A percentile compares a stretch with the other conserved stretches of the same genome.
These are phyloP conservation scores for Mesorhabditis spiculigera DNA, from an alignment of 2,888 invertebrate genomes.

Conservation along the genomic window DNA sequence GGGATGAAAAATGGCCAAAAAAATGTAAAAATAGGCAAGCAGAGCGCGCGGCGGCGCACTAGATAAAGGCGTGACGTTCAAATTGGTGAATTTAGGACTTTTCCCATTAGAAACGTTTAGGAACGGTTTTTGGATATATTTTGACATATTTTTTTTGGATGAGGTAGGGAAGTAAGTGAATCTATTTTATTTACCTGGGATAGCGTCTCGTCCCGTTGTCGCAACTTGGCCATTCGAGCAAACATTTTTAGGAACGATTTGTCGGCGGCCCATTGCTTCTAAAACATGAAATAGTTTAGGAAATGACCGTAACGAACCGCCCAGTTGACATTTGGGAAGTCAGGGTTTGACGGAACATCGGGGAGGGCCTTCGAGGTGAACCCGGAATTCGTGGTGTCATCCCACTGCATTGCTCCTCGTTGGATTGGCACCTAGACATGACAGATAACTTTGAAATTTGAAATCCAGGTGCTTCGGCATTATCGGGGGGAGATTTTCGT, in stretches of 20 bases:
- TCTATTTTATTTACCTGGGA: slow-evolving; percentile 16
- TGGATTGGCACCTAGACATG: slow-evolving; percentile 28
- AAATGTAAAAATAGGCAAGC: too few relatives aligned
- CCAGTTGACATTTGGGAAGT: slow-evolving; percentile 46
- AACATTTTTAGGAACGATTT: slow-evolving; percentile 44
- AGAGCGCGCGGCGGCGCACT: too few relatives aligned
- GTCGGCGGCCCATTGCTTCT: slow-evolving; percentile 34
- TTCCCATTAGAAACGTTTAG: neutral
- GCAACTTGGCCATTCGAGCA: slow-evolving; percentile 39
- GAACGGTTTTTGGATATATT: slow-evolving; percentile 8
- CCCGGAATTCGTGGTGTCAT: slow-evolving; percentile 33
- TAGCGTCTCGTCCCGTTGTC: slow-evolving; percentile 40
- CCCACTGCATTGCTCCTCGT: slow-evolving; percentile 52
- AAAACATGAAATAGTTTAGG: slow-evolving; percentile 8
- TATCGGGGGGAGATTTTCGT: too few relatives aligned
- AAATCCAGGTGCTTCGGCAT: too few relatives aligned
- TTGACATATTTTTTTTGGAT: neutral
- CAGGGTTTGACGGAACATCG: slow-evolving; percentile 27
- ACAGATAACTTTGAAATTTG: too few relatives aligned
- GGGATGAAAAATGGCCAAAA: too few relatives aligned
- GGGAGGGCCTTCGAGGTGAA: slow-evolving; percentile 27
- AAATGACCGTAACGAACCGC: slow-evolving; percentile 12
- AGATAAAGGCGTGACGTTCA: too few relatives aligned
- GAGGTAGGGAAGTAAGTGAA: too few relatives aligned
- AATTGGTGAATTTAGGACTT: neutral